These are phyloP conservation scores for Popillia japonica DNA, from an alignment of 1,140 invertebrate species.

Conservation along the genomic window DNA sequence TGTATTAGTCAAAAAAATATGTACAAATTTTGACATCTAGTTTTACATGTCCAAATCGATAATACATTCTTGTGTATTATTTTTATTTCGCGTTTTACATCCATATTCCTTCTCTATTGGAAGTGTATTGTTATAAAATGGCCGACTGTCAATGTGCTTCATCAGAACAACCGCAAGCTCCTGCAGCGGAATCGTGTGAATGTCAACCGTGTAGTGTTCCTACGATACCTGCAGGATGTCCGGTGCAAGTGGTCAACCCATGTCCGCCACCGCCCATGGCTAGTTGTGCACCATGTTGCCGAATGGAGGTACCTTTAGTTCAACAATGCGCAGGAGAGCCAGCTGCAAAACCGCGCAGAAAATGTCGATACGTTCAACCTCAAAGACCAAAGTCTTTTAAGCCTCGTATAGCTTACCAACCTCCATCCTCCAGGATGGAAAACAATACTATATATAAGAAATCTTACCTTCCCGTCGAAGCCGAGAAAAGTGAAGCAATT, in stretches of 20 bases:
- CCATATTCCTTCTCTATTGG: not conserved
- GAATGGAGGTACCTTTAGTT: constrained; percentile 51
- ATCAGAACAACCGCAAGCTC: not conserved
- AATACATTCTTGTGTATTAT: constrained; percentile 32
- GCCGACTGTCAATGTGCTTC: constrained; percentile 25
- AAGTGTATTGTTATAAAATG: not conserved
- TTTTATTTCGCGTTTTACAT: constrained; percentile 36
- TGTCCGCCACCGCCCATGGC: constrained; percentile 42
- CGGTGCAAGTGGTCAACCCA: constrained; percentile 36
- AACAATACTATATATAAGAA: constrained; percentile 67
- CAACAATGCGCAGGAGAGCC: constrained; percentile 38
- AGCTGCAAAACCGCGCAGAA: constrained; percentile 46
- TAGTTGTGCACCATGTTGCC: constrained; percentile 42
- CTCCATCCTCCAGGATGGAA: constrained; percentile 64
- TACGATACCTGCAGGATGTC: constrained; percentile 24
- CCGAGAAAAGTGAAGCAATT: constrained; percentile 54
- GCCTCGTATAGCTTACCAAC: constrained; percentile 63
- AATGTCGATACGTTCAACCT: constrained; percentile 68
- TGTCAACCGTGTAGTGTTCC: constrained; percentile 31
- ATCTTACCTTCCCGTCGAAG: constrained; percentile 64
- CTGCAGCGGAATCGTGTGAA: not conserved
- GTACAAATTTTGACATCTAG: constrained; percentile 35
- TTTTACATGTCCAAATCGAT: constrained; percentile 35
- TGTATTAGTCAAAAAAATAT: constrained; percentile 11
- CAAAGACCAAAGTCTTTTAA: constrained; percentile 64